Conservation (phyloP, 2,113 vertebrate genomes). For the Pelecanoides urinatrix region DNA sequence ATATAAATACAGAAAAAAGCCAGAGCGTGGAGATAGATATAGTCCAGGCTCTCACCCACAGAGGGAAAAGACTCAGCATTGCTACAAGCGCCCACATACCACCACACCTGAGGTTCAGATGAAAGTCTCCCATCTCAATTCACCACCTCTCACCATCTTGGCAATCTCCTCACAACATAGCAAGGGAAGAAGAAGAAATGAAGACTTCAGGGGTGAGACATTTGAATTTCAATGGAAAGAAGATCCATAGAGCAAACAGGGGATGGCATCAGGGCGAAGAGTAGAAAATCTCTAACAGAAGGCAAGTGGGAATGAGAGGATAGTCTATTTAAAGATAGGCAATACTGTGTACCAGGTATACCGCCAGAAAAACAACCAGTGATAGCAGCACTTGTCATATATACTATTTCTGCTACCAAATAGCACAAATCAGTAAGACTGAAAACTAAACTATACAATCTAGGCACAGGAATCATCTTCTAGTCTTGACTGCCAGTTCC, state of each 20-base stretch:
- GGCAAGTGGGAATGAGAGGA: neutral
- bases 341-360: neutral
- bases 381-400: neutral
- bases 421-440: neutral
- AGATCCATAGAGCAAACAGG: neutral
- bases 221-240: neutral
- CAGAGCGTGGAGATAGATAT: neutral
- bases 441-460: neutral
- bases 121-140: neutral
- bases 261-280: neutral
- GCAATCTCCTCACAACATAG: neutral
- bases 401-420: neutral
- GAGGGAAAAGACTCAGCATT: neutral
- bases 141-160: neutral
- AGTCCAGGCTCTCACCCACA: neutral
- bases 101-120: neutral
- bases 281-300: neutral
- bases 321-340: neutral
- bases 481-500: neutral
- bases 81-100: rapidly evolving
- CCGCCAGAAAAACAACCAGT: neutral
- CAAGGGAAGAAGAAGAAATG: neutral
- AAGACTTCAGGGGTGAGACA: neutral
- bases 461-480: neutral
- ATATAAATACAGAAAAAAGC: neutral